Conservation (phyloP, 2,113 vertebrate species). For the Epinephelus cyanopodus region DNA sequence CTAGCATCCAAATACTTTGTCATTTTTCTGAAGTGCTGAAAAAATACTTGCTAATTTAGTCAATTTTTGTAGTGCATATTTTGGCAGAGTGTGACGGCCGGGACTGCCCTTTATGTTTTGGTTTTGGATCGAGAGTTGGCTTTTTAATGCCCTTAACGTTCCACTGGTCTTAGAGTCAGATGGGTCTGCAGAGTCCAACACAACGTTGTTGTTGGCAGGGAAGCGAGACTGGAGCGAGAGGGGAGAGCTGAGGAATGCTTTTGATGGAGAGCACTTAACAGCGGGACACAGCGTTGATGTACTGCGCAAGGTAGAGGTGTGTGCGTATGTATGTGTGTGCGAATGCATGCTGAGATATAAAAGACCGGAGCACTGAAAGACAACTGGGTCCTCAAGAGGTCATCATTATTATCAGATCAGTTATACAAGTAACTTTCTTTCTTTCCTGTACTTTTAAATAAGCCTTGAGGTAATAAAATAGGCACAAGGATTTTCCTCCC, state of each 20-base stretch:
- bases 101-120: conserved; percentile 40
- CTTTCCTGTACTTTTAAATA: conserved; percentile 15
- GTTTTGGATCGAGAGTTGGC: conserved; percentile 33
- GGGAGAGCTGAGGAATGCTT: conserved; percentile 75
- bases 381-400: conserved; percentile 19
- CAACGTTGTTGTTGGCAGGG: conserved; percentile 76
- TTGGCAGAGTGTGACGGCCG: conserved; percentile 28
- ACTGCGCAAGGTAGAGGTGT: conserved; percentile 64
- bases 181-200: conserved; percentile 62
- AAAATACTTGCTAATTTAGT: conserved; percentile 20
- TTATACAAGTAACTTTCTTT: conserved; percentile 21
- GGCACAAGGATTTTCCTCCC: neutral
- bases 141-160: conserved; percentile 56
- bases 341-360: conserved; percentile 10
- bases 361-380: neutral
- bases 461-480: conserved; percentile 10
- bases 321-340: conserved; percentile 22
- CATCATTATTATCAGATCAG: conserved; percentile 29
- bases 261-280: conserved; percentile 71
- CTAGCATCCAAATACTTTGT: neutral
- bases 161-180: conserved; percentile 58
- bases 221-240: conserved; percentile 65
- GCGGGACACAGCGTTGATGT: conserved; percentile 66
- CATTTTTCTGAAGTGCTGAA: neutral
- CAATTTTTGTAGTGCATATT: conserved; percentile 29